These are phyloP conservation scores for Drosophila hydei DNA, from an alignment of 1,140 invertebrate genomes.

Conservation along the genomic window DNA sequence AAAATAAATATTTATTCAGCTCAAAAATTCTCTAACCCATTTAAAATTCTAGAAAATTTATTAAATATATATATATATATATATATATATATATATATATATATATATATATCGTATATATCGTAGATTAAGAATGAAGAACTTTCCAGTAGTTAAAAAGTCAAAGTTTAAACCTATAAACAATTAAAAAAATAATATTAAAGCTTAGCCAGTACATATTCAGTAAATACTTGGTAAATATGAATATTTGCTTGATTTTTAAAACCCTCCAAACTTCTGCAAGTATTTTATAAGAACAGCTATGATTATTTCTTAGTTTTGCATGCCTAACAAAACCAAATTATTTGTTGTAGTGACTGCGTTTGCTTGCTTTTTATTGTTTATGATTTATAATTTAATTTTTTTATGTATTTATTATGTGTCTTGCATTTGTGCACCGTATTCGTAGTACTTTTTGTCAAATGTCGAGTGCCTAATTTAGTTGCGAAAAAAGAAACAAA, in stretches of 20 bases:
- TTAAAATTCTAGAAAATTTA: too few relatives aligned
- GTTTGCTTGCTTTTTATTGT: conserved; percentile 32
- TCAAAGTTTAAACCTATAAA: not conserved
- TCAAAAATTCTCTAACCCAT: too few relatives aligned
- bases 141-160: too few relatives aligned
- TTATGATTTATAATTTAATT: not conserved
- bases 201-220: not conserved
- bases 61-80: too few relatives aligned
- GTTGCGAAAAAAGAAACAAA: conserved; percentile 36
- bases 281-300: conserved; percentile 1
- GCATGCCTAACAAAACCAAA: conserved; percentile 34
- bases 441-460: conserved; percentile 42
- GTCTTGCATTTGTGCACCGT: conserved; percentile 40
- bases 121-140: too few relatives aligned
- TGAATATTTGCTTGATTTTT: too few relatives aligned
- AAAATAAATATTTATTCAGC: too few relatives aligned
- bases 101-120: not conserved
- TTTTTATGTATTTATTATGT: conserved; percentile 27
- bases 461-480: conserved; percentile 61
- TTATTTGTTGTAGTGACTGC: conserved; percentile 26
- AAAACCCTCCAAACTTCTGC: not conserved
- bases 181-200: not conserved
- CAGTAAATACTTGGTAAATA: too few relatives aligned
- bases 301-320: conserved; percentile 3
- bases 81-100: too few relatives aligned